Base-by-base conservation (phyloP, 2,797 vertebrate genomes). In the Salmo trutta region DNA sequence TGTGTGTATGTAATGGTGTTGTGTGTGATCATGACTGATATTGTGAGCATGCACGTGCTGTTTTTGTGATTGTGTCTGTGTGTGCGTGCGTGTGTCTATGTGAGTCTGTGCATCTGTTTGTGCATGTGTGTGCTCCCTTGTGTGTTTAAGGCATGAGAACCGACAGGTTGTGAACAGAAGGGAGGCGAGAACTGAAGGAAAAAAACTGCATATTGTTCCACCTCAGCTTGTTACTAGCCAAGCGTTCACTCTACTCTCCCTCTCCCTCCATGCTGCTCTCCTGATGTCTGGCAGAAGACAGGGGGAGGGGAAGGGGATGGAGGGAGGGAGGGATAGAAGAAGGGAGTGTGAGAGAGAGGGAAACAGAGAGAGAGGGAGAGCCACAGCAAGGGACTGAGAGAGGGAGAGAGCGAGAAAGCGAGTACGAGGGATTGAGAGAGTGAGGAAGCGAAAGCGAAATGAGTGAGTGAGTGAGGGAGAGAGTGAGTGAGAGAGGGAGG, bases 131-230 rank as follows among this genome's bases (percentile, higher is more conserved):
- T 31, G 12, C 15, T 19, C 8, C 19, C 6, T 21, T 3, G 65
- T 65, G 54, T 31, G 24, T 65, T 17, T n/a, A 12, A 36, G n/a
- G n/a, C 17, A 14, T 70, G 70, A 77, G 71, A 27, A 5, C n/a
- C n/a, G 56, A 74, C 21, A 79, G 75, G 19, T 5, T 78, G 56
- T n/a, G 64, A 80, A 80, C 56, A 75, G 14, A 69, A 29, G 51
- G 29, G 3, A 74, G 47, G 31, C 16, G n/a, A 70, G 17, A 47
- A 7, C 73, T 24, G 51, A 15, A 31, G 31, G 17, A n/a, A 73
- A 64, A 78, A 71, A 78, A 21, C 75, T 36, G 14, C 56, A 27
- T 6, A 41, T 64, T 69, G 14, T 54, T 52, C 29, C 56, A 62
- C 19, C 65, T n/a, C 17, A 76, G 33, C 19, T 64, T n/a, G n/a